A percentile compares a stretch with the other conserved stretches of the same genome.
Conservation (phyloP, 2,113 vertebrate genomes). For the Ciconia boyciana region DNA sequence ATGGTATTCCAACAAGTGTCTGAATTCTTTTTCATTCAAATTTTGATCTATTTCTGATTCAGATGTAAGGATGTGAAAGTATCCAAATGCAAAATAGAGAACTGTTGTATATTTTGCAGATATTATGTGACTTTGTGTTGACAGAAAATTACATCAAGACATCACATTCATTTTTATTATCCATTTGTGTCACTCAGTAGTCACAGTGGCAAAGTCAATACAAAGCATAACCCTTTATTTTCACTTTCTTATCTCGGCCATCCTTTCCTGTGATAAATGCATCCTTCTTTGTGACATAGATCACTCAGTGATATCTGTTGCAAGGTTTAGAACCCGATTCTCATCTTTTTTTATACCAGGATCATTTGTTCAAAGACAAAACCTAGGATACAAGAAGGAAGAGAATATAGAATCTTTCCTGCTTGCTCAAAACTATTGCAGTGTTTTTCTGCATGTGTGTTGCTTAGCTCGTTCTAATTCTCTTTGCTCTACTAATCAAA, state of each 20-base stretch:
- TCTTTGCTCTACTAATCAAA: neutral
- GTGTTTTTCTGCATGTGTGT: neutral
- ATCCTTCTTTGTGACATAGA: neutral
- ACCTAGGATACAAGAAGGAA: neutral
- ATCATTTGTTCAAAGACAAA: neutral
- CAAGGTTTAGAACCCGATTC: neutral
- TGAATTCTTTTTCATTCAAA: neutral
- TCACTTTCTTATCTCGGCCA: neutral
- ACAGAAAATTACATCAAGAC: neutral
- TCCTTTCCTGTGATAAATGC: neutral
- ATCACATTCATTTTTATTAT: neutral
- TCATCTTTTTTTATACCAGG: neutral
- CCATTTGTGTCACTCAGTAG: neutral
- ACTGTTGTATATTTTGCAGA: neutral
- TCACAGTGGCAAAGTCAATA: neutral
- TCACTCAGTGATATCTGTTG: neutral
- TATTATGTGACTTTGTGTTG: neutral
- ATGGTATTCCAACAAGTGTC: neutral
- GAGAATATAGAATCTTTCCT: neutral
- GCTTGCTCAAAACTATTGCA: neutral
- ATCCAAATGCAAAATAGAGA: neutral
- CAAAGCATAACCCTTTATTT: neutral
- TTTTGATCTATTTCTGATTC: neutral
- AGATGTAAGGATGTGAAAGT: neutral
- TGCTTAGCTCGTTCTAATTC: neutral